These are phyloP conservation scores for Stegodyphus dumicola DNA, from an alignment of 1,140 invertebrate genomes.

Conservation along the genomic window DNA sequence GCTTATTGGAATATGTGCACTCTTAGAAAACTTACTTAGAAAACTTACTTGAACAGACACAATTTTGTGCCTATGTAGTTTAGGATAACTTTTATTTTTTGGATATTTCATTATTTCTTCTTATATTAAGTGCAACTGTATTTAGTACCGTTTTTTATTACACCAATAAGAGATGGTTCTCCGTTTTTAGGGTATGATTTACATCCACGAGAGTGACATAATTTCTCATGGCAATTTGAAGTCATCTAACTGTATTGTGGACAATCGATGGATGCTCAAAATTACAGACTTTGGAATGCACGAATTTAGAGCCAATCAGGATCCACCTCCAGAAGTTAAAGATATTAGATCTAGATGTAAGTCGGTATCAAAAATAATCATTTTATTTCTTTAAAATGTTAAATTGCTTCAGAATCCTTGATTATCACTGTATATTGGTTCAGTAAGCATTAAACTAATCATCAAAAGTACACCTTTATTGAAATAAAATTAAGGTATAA, in stretches of 20 bases:
- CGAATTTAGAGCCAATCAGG: conserved; percentile 74
- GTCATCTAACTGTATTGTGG: conserved; percentile 90
- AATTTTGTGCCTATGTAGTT: too few species aligned
- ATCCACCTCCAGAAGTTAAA: conserved; percentile 27
- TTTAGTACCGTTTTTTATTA: background rate
- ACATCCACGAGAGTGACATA: conserved; percentile 89
- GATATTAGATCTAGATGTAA: conserved; percentile 25
- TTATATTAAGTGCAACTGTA: too few species aligned
- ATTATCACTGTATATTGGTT: too few species aligned
- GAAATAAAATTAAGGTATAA: too few species aligned
- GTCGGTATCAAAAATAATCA: background rate
- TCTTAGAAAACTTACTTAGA: too few species aligned
- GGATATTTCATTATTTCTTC: too few species aligned
- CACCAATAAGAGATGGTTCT: background rate
- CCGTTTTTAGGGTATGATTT: conserved; percentile 84
- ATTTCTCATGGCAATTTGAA: conserved; percentile 88
- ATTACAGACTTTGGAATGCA: conserved; percentile 89
- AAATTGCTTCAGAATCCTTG: too few species aligned
- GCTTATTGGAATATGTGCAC: too few species aligned
- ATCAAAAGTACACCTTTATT: too few species aligned
- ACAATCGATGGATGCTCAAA: conserved; percentile 93
- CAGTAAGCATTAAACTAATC: too few species aligned
- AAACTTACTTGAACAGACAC: too few species aligned
- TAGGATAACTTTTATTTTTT: too few species aligned
- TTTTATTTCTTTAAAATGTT: background rate